A percentile compares a stretch with the other conserved stretches of the same genome.
Evolutionary conservation across 2,797 vertebrate genomes (phyloP).

Genomic region (Phaenicophaeus curvirostris): DNA sequence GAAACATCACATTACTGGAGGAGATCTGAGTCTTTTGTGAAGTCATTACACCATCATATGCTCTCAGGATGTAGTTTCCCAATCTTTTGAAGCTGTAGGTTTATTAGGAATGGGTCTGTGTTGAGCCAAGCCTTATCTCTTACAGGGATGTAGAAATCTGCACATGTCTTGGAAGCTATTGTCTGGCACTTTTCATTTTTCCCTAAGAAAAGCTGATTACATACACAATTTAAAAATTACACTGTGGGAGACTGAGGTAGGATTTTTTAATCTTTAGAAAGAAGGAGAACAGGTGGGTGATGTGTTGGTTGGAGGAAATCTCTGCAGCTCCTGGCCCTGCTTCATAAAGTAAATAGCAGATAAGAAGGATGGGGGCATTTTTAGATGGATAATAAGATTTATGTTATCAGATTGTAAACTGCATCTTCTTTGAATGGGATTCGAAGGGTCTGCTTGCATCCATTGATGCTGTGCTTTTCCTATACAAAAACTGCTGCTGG

Average conservation of each 20-base stretch:
- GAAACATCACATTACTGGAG: neutral
- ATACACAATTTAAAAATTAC: neutral
- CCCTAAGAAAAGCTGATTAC: neutral
- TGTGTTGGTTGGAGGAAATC: neutral
- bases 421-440: neutral
- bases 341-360: neutral
- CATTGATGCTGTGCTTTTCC: neutral
- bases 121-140: neutral
- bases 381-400: neutral
- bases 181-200: neutral
- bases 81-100: neutral
- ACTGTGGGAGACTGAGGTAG: neutral
- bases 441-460: neutral
- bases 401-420: neutral
- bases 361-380: neutral
- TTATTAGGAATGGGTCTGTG: neutral
- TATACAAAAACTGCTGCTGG: neutral
- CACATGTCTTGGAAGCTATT: neutral
- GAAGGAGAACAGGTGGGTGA: neutral
- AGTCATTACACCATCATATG: neutral
- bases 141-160: neutral
- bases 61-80: neutral
- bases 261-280: neutral
- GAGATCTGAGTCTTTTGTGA: neutral
- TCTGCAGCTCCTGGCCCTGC: neutral